Conservation (phyloP, 2,888 invertebrate genomes). For the Amiota minor region DNA sequence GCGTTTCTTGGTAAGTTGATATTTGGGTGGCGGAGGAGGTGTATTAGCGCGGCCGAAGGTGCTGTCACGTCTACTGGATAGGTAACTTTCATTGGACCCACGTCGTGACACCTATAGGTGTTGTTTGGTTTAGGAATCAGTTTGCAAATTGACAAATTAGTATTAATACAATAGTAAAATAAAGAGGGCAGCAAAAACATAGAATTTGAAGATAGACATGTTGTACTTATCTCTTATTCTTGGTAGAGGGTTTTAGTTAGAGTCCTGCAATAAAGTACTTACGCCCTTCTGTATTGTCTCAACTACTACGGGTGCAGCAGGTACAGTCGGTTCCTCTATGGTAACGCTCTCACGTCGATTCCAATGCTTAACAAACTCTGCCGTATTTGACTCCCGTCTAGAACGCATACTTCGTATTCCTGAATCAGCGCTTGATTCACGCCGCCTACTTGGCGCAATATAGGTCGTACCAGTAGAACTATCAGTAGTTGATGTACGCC, state of each 20-base stretch:
- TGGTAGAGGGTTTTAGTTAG: background rate
- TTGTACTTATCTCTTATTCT: background rate
- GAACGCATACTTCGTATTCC: conserved; percentile 85
- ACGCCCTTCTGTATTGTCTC: conserved; percentile 58
- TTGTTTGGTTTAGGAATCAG: too few relatives aligned
- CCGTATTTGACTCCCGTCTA: conserved; percentile 83
- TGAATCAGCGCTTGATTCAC: conserved; percentile 91
- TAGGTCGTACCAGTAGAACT: conserved; percentile 64
- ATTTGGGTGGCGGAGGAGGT: conserved; percentile 76
- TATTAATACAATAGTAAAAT: background rate
- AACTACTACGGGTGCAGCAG: conserved; percentile 55
- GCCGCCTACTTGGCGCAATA: conserved; percentile 80
- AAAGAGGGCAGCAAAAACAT: background rate
- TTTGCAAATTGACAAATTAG: too few relatives aligned
- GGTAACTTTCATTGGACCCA: conserved; percentile 81
- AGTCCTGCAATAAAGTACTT: conserved; percentile 39
- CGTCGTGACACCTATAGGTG: conserved; percentile 73
- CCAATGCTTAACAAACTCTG: conserved; percentile 84
- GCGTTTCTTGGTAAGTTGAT: conserved; percentile 78
- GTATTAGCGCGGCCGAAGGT: conserved; percentile 74
- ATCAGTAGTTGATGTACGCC: conserved; percentile 81
- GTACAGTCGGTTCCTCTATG: conserved; percentile 66
- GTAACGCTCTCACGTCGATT: conserved; percentile 79
- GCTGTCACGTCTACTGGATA: conserved; percentile 81
- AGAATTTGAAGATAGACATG: background rate